Conservation (phyloP, 2,888 invertebrate genomes). For the Drosophila austrosaltans region DNA sequence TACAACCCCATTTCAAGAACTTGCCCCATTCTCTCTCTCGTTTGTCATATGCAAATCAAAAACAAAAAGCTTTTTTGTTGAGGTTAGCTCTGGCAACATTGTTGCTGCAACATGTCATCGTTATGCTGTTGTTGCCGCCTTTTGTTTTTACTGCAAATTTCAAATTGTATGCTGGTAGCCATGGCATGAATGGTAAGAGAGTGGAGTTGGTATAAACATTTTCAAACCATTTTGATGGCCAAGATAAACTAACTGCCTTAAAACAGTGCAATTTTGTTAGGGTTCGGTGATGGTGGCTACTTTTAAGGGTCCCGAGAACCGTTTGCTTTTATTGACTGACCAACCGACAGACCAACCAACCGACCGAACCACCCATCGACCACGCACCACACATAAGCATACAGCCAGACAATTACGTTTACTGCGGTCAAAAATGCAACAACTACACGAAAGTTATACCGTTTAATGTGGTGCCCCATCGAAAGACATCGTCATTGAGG, state of each 20-base stretch:
- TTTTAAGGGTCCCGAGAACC: constrained; percentile 58
- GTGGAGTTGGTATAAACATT: constrained; percentile 12
- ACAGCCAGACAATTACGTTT: constrained; percentile 74
- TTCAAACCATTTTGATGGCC: constrained; percentile 43
- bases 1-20: background rate
- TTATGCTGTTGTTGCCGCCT: constrained; percentile 14
- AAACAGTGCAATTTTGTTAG: constrained; percentile 17
- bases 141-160: constrained; percentile 61
- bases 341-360: constrained; percentile 22
- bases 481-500: background rate
- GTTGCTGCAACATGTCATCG: constrained; percentile 70
- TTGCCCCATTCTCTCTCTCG: constrained; percentile 12
- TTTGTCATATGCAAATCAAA: constrained; percentile 79
- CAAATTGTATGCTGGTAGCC: constrained; percentile 40
- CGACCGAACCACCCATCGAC: constrained; percentile 10
- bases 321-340: constrained; percentile 72
- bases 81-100: constrained; percentile 59
- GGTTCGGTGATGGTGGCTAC: constrained; percentile 47
- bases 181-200: background rate
- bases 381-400: constrained; percentile 2
- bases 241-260: constrained; percentile 57
- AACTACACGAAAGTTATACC: constrained; percentile 39
- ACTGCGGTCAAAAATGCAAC: constrained; percentile 76
- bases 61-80: constrained; percentile 51
- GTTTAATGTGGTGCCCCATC: constrained; percentile 26